Conservation (phyloP, 1,140 invertebrate genomes). For the Pissodes strobi region DNA sequence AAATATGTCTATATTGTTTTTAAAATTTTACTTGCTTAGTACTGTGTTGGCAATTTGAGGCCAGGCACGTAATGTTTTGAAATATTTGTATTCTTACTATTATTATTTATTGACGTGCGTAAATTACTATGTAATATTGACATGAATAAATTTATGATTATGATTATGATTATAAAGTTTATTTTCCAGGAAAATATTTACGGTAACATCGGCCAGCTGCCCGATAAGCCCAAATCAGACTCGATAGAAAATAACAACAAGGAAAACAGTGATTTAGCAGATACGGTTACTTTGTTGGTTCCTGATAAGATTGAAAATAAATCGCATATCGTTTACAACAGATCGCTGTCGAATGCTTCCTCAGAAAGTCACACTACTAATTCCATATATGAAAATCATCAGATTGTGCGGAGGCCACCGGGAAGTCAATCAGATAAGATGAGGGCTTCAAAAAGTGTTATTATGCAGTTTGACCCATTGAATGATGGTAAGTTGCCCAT, state of each 20-base stretch:
- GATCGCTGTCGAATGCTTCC: neutral
- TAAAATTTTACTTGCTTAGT: no score
- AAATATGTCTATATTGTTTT: no score
- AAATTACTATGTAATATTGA: no score
- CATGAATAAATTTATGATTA: no score
- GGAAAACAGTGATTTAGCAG: neutral
- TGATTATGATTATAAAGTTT: no score
- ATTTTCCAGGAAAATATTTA: conserved; percentile 44
- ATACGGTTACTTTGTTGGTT: conserved; percentile 34
- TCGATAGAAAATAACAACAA: neutral
- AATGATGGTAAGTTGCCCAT: conserved; percentile 9
- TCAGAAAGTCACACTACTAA: conserved; percentile 13
- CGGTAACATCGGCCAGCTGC: conserved; percentile 20
- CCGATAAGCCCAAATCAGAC: neutral
- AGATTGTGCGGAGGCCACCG: neutral
- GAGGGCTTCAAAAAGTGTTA: conserved; percentile 48
- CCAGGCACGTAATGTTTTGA: no score
- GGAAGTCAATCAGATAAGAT: neutral
- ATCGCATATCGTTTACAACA: neutral
- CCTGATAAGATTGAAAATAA: conserved; percentile 39
- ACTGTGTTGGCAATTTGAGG: no score
- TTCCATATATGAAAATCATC: conserved; percentile 30
- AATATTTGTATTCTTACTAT: no score
- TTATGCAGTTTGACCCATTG: conserved; percentile 54
- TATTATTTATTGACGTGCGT: no score